These are phyloP conservation scores for Clarias gariepinus DNA, from an alignment of 2,113 vertebrate species.

Conservation along the genomic window DNA sequence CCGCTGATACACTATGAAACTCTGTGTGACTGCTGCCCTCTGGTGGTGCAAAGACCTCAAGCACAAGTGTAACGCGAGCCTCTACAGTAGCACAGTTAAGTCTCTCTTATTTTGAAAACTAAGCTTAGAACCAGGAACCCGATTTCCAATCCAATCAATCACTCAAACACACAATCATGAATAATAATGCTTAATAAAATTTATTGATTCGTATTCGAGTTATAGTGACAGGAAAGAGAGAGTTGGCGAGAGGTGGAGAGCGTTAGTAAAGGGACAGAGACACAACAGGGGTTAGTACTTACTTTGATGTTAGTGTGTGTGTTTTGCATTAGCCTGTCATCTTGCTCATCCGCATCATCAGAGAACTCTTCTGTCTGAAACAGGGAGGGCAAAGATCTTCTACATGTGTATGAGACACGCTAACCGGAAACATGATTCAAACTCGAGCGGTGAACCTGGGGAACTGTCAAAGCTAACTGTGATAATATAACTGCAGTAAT, in stretches of 20 bases:
- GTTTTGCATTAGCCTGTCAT: conserved; percentile 61
- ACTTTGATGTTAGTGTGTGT: conserved; percentile 62
- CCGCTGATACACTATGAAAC: neutral
- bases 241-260: neutral
- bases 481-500: neutral
- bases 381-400: conserved; percentile 54
- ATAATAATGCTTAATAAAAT: neutral
- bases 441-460: neutral
- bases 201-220: neutral
- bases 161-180: neutral
- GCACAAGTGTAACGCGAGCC: neutral
- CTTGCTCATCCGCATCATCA: conserved; percentile 66
- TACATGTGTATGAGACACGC: neutral
- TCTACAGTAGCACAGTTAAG: neutral
- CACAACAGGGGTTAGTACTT: conserved; percentile 64
- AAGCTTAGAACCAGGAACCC: neutral
- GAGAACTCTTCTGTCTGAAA: conserved; percentile 69
- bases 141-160: neutral
- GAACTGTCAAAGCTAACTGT: neutral
- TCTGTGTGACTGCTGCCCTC: neutral
- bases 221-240: neutral
- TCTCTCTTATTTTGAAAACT: neutral
- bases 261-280: neutral
- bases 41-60: neutral
- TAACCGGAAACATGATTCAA: neutral